These are phyloP conservation scores for Temnothorax ravouxi DNA, from an alignment of 2,888 invertebrate genomes.

Conservation along the genomic window DNA sequence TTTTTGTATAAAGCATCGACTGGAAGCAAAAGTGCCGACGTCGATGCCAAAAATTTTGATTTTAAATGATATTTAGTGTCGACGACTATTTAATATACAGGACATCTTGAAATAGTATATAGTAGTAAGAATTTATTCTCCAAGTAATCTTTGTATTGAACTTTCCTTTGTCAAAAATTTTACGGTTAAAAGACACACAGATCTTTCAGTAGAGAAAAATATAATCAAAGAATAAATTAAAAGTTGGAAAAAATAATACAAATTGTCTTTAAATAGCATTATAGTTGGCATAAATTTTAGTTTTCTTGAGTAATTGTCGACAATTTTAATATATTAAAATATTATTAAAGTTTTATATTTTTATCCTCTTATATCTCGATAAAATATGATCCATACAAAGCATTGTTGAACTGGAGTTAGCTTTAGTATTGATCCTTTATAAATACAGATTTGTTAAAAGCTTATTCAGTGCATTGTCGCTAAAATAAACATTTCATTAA, in stretches of 20 bases:
- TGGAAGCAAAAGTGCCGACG: neutral
- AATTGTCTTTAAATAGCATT: neutral
- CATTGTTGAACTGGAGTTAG: neutral
- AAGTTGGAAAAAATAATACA: neutral
- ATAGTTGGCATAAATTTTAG: neutral
- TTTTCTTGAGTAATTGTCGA: neutral
- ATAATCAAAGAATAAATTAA: neutral
- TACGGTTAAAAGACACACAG: neutral
- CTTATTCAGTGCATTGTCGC: neutral
- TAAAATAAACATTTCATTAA: neutral
- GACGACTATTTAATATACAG: conserved; percentile 14
- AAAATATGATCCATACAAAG: neutral
- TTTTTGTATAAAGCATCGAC: conserved; percentile 13
- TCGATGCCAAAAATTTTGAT: conserved; percentile 34
- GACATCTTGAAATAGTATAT: neutral
- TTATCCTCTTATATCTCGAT: neutral
- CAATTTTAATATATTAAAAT: neutral
- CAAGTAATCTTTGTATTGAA: conserved; percentile 2
- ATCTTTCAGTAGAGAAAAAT: neutral
- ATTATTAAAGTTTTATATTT: neutral
- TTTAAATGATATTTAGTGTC: conserved; percentile 13
- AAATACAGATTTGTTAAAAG: neutral
- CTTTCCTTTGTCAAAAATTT: conserved; percentile 17
- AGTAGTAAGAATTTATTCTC: neutral
- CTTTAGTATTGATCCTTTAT: conserved; percentile 16